phyloP scores from a whole-genome alignment of 2,113 vertebrate genomes.

The Cyanoderma ruficeps region DNA sequence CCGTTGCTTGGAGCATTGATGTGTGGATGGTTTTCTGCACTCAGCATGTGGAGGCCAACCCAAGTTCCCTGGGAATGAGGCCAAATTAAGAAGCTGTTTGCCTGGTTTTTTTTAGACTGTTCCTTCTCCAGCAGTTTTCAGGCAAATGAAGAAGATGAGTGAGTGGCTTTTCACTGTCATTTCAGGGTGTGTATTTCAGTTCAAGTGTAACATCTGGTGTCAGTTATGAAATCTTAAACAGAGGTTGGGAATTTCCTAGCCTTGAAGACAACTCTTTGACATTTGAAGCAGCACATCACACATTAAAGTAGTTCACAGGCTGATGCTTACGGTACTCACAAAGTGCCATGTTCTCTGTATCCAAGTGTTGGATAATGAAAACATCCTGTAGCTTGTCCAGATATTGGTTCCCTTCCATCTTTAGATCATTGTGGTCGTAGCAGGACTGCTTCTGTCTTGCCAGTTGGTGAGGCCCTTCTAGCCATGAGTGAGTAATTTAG shows the following conservation, averaged over 20 bases:
- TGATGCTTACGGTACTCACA: neutral
- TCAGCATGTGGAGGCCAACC: neutral
- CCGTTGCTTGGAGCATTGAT: neutral
- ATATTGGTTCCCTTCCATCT: neutral
- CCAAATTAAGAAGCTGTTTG: neutral
- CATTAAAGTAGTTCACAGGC: neutral
- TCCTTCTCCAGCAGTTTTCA: neutral
- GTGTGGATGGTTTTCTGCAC: neutral
- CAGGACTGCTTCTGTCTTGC: neutral
- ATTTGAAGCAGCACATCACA: neutral
- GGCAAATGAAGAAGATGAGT: neutral
- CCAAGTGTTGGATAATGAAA: neutral
- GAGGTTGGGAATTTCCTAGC: conserved; percentile 17
- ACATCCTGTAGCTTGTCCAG: neutral
- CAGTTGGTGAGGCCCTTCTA: neutral
- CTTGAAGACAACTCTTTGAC: neutral
- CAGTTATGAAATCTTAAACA: neutral
- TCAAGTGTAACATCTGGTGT: neutral
- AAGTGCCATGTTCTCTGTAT: neutral
- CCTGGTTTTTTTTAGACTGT: neutral
- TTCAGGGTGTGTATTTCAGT: neutral
- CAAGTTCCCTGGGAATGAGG: neutral
- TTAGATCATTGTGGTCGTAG: neutral
- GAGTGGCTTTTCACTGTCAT: neutral
- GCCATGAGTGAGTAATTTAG: neutral